These are phyloP conservation scores for Microctenopoma stevenorrisi DNA, from an alignment of 2,797 vertebrate genomes.

Conservation along the genomic window DNA sequence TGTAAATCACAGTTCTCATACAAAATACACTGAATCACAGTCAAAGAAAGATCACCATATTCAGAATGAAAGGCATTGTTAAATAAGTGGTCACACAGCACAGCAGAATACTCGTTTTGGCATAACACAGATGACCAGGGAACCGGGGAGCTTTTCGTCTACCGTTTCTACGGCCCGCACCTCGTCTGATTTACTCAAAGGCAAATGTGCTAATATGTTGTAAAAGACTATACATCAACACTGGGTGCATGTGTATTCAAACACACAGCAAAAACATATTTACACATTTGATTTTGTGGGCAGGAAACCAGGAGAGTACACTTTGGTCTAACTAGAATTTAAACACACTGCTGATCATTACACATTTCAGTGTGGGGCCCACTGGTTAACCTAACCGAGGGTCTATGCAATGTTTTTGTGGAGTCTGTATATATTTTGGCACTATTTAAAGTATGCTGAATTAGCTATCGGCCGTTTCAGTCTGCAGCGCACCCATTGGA, in stretches of 20 bases:
- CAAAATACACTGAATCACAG: constrained; percentile 76
- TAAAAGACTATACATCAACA: constrained; percentile 28
- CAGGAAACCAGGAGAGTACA: background rate
- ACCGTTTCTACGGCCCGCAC: constrained; percentile 19
- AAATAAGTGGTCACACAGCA: constrained; percentile 59
- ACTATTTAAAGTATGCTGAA: too few relatives aligned
- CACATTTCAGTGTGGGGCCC: too few relatives aligned
- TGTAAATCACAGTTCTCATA: constrained; percentile 66
- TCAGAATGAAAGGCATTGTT: constrained; percentile 76
- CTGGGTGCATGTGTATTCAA: constrained; percentile 42
- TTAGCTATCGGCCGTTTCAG: too few relatives aligned
- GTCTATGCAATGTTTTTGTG: too few relatives aligned
- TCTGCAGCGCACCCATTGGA: too few relatives aligned
- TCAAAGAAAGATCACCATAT: constrained; percentile 66
- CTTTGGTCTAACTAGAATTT: background rate
- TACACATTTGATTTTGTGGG: constrained; percentile 12
- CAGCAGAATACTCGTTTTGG: constrained; percentile 51
- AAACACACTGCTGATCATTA: background rate
- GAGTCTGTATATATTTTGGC: too few relatives aligned
- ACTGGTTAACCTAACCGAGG: too few relatives aligned
- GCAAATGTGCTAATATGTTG: constrained; percentile 6
- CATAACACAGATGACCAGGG: constrained; percentile 35
- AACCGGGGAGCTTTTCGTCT: constrained; percentile 14
- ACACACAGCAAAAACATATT: constrained; percentile 27
- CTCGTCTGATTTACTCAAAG: constrained; percentile 10